Evolutionary conservation across 2,797 vertebrate species (phyloP).

Genomic region (Gallinago stenura): DNA sequence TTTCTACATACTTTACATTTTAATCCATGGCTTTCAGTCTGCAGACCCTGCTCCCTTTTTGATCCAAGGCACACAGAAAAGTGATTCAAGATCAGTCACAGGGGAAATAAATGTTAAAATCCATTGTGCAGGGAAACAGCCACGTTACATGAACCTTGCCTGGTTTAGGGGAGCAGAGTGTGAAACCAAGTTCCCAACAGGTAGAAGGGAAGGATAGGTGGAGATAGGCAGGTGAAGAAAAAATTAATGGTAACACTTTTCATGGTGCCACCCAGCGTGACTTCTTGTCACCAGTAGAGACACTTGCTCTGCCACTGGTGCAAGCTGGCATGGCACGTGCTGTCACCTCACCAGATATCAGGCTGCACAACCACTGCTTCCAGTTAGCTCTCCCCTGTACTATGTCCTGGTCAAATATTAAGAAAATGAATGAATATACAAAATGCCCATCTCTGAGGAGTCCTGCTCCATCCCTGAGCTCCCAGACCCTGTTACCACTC

Average conservation of each 20-base stretch:
- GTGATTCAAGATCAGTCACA: not conserved
- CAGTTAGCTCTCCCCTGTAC: not conserved
- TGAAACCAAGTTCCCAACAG: not conserved
- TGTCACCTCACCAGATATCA: not conserved
- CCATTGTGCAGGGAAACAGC: not conserved
- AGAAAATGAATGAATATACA: not conserved
- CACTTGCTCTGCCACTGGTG: not conserved
- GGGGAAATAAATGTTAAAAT: not conserved
- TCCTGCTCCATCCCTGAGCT: not conserved
- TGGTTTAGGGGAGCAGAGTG: not conserved
- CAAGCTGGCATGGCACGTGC: not conserved
- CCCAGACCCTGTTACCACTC: not conserved
- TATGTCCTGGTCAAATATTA: fast-evolving
- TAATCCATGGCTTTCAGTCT: not conserved
- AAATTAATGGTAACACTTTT: not conserved
- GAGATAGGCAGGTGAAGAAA: not conserved
- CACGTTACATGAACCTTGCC: fast-evolving
- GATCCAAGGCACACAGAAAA: not conserved
- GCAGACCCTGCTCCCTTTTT: not conserved
- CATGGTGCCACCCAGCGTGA: not conserved
- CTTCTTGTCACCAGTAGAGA: not conserved
- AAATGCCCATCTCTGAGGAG: not conserved
- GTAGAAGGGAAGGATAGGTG: not conserved
- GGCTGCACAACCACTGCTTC: not conserved
- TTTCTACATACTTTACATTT: not conserved